phyloP scores from a whole-genome alignment of 2,797 vertebrate species.

The Tenualosa ilisha region DNA sequence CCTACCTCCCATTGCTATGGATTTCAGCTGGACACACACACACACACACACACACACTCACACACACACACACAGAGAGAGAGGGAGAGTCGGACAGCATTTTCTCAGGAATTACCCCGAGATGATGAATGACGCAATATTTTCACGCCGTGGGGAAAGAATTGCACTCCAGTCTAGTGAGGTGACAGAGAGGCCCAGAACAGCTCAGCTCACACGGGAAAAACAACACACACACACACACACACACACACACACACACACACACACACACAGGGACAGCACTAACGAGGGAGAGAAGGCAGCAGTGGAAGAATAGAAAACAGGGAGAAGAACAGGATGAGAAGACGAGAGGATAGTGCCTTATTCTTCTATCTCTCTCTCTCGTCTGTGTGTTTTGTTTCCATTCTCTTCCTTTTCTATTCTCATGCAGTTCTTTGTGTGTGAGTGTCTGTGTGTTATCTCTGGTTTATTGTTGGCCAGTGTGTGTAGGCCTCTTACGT shows the following conservation, averaged over 20 bases:
- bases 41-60: constrained; percentile 21
- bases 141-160: constrained; percentile 18
- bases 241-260: constrained; percentile 7
- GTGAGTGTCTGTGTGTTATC: neutral
- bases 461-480: too few relatives aligned
- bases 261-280: neutral
- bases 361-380: neutral
- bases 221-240: neutral
- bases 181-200: neutral
- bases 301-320: too few relatives aligned
- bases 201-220: neutral
- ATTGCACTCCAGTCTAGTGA: constrained; percentile 13
- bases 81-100: neutral
- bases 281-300: neutral
- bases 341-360: neutral
- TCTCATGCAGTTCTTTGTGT: neutral
- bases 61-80: neutral
- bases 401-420: too few relatives aligned
- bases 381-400: neutral
- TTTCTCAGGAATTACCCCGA: constrained; percentile 17
- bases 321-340: neutral
- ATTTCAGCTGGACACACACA: neutral
- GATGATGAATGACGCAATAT: constrained; percentile 22
- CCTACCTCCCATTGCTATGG: neutral
- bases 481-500: too few relatives aligned